Percentiles rank a stretch among this genome's conserved stretches.
Conservation (phyloP, 2,797 vertebrate species). For the Poeciliopsis infans region DNA sequence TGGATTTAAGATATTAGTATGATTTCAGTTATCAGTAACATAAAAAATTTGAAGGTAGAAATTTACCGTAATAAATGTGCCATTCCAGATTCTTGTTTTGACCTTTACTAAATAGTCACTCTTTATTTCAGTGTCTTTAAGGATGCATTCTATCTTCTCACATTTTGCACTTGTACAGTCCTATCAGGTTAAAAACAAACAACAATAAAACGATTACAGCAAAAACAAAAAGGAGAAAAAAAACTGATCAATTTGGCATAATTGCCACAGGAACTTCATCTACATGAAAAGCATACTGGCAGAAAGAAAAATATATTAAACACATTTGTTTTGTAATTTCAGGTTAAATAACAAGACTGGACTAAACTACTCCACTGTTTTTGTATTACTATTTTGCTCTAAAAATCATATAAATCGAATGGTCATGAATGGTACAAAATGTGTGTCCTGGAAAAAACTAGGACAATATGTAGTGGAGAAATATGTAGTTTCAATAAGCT, state of each 20-base stretch:
- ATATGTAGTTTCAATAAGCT: not conserved
- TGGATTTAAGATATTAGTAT: not conserved
- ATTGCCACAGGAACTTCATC: not conserved
- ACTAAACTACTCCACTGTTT: not conserved
- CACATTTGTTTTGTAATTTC: not conserved
- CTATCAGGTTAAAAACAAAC: slow-evolving; percentile 60
- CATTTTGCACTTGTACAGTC: slow-evolving; percentile 85
- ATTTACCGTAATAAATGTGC: slow-evolving; percentile 87
- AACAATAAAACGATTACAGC: not conserved
- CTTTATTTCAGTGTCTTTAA: slow-evolving; percentile 81
- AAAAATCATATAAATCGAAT: not conserved
- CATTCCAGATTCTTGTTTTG: slow-evolving; percentile 88
- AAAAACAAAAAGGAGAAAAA: not conserved
- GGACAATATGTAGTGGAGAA: not conserved
- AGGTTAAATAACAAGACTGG: not conserved
- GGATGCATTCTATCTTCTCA: slow-evolving; percentile 79
- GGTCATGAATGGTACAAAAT: not conserved
- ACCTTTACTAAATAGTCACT: slow-evolving; percentile 85
- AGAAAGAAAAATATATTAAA: not conserved
- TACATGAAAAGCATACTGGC: not conserved
- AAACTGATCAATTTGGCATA: not conserved
- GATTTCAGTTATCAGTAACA: not conserved
- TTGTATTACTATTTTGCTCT: not conserved
- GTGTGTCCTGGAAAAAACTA: not conserved
- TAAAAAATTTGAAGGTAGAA: not conserved